phyloP scores from a whole-genome alignment of 1,140 invertebrate genomes.

The Ephestia elutella region DNA sequence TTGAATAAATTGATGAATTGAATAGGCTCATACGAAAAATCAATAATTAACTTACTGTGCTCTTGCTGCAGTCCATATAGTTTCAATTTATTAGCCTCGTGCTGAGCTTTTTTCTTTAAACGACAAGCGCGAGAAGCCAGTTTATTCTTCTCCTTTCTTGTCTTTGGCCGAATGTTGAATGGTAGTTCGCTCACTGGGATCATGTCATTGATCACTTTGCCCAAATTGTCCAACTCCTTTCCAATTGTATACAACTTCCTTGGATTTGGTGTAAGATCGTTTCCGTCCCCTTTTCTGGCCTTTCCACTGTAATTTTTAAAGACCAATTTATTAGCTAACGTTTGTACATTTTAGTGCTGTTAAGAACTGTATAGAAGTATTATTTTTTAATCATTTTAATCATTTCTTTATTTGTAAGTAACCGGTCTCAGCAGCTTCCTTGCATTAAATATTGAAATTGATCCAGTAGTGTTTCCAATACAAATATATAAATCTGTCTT shows the following conservation, averaged over 20 bases:
- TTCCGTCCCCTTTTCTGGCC: slow-evolving; percentile 97
- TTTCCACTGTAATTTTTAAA: slow-evolving; percentile 82
- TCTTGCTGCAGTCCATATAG: slow-evolving; percentile 93
- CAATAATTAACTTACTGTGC: slow-evolving; percentile 83
- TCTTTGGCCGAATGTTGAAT: slow-evolving; percentile 90
- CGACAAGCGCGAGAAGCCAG: slow-evolving; percentile 96
- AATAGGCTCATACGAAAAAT: too few relatives aligned
- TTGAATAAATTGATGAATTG: too few relatives aligned
- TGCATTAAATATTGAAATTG: too few relatives aligned
- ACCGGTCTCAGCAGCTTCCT: too few relatives aligned
- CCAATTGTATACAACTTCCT: slow-evolving; percentile 93
- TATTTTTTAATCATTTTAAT: background rate
- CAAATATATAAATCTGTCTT: too few relatives aligned
- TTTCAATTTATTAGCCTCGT: slow-evolving; percentile 97
- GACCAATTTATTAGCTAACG: background rate
- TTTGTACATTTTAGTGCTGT: too few relatives aligned
- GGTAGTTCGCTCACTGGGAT: slow-evolving; percentile 95
- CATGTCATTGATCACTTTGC: slow-evolving; percentile 95
- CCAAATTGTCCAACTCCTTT: slow-evolving; percentile 92
- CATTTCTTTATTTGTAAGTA: too few relatives aligned
- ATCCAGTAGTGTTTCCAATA: too few relatives aligned
- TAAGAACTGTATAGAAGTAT: too few relatives aligned
- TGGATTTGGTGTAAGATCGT: slow-evolving; percentile 96
- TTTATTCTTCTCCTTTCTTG: slow-evolving; percentile 98
- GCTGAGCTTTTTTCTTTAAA: slow-evolving; percentile 95